These are phyloP conservation scores for Drosophila equinoxialis DNA, from an alignment of 1,140 invertebrate genomes.

Conservation along the genomic window DNA sequence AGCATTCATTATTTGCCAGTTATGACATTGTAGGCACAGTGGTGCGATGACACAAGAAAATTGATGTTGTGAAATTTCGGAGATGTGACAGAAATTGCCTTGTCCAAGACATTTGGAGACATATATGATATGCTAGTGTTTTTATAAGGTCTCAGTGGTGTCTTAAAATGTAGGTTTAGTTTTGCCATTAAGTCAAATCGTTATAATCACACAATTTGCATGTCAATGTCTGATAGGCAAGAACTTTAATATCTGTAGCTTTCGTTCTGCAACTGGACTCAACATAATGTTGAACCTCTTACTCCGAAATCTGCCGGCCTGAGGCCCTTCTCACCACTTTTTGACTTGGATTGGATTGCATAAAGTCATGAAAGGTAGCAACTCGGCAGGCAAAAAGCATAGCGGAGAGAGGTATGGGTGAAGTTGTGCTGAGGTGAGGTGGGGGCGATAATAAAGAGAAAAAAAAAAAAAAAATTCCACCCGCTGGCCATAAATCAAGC, in stretches of 20 bases:
- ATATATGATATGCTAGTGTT: no score
- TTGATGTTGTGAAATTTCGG: background rate
- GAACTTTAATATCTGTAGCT: background rate
- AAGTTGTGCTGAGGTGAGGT: background rate
- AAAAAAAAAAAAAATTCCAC: constrained; percentile 1
- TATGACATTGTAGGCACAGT: constrained; percentile 7
- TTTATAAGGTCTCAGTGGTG: no score
- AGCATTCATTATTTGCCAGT: constrained; percentile 14
- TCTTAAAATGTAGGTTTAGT: no score
- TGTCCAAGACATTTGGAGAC: no score
- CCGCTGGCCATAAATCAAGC: constrained; percentile 62
- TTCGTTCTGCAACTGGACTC: no score
- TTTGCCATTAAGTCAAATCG: no score
- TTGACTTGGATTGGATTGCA: constrained; percentile 8
- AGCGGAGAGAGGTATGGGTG: background rate
- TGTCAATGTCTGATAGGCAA: no score
- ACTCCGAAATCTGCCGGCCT: background rate
- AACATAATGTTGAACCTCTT: background rate
- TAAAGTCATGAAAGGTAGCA: constrained; percentile 11
- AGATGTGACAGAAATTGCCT: background rate
- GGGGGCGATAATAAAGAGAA: background rate
- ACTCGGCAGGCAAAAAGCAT: background rate
- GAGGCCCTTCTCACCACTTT: background rate
- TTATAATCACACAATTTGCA: no score
- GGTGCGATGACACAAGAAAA: background rate